A percentile compares a stretch with the other conserved stretches of the same genome.
These are phyloP conservation scores for Tachysurus vachellii DNA, from an alignment of 2,113 vertebrate species.

Conservation along the genomic window DNA sequence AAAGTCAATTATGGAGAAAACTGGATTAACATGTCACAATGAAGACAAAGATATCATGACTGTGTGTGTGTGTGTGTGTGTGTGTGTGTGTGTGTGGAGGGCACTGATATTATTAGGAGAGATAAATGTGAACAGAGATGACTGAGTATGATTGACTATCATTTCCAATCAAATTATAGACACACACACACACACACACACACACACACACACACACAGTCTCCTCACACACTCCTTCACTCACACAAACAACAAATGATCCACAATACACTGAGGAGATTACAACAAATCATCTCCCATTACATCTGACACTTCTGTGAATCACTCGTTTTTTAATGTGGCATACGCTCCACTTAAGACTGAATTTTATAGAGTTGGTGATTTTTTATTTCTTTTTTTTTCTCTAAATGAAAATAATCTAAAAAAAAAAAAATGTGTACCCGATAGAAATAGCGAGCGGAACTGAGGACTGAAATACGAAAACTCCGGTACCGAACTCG, in stretches of 20 bases:
- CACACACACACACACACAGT: constrained; percentile 9
- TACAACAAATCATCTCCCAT: constrained; percentile 30
- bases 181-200: constrained; percentile 23
- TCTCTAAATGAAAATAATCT: too few relatives aligned
- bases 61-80: constrained; percentile 35
- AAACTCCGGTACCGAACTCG: not conserved
- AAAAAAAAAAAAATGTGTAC: not conserved
- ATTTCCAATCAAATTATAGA: constrained; percentile 15
- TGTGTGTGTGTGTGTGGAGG: constrained; percentile 26
- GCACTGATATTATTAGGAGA: constrained; percentile 26
- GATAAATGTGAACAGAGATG: constrained; percentile 32
- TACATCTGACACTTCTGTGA: constrained; percentile 8
- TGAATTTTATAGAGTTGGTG: not conserved
- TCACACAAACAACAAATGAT: constrained; percentile 18
- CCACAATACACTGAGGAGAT: not conserved
- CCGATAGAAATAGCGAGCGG: not conserved
- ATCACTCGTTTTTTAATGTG: constrained; percentile 9
- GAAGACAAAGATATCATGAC: constrained; percentile 35
- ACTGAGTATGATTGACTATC: constrained; percentile 41
- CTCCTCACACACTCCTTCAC: constrained; percentile 20
- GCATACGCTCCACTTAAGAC: not conserved
- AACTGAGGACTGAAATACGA: not conserved
- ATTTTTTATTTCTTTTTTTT: not conserved
- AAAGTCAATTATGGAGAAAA: constrained; percentile 27
- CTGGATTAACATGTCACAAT: constrained; percentile 24